A percentile compares a stretch with the other conserved stretches of the same genome.
Evolutionary conservation across 2,113 vertebrate genomes (phyloP).

Genomic region (Dissostichus mawsoni): DNA sequence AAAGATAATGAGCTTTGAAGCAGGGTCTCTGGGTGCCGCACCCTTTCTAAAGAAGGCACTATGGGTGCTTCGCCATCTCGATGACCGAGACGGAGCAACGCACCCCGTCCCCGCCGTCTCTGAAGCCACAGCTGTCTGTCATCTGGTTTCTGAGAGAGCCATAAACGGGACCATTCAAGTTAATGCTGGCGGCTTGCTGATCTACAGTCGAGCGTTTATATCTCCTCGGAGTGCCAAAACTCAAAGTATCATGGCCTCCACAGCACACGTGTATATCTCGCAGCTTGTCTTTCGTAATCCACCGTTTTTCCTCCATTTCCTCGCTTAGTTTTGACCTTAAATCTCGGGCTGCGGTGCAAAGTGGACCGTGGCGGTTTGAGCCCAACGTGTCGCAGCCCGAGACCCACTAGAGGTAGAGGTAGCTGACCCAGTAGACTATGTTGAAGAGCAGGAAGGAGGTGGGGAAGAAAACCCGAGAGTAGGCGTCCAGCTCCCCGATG

Average conservation of each 20-base stretch:
- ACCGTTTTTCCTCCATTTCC: constrained; percentile 26
- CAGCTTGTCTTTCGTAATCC: constrained; percentile 16
- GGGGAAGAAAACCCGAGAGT: constrained; percentile 96
- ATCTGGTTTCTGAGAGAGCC: constrained; percentile 55
- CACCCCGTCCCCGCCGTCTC: constrained; percentile 49
- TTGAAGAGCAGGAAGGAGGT: constrained; percentile 98
- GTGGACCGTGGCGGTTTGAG: constrained; percentile 14
- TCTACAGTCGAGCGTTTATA: constrained; percentile 29
- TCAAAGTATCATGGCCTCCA: constrained; percentile 23
- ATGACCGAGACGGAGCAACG: constrained; percentile 47
- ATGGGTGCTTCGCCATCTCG: constrained; percentile 79
- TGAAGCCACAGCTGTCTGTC: constrained; percentile 51
- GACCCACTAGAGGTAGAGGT: constrained; percentile 93
- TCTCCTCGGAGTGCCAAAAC: constrained; percentile 17
- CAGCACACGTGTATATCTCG: background rate
- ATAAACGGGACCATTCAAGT: constrained; percentile 5
- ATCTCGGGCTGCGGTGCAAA: constrained; percentile 28
- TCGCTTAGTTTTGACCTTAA: constrained; percentile 32
- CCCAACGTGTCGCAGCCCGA: constrained; percentile 1
- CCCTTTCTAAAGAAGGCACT: constrained; percentile 87
- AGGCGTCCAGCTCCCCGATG: constrained; percentile 93
- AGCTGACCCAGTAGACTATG: constrained; percentile 98
- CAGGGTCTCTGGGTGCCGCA: constrained; percentile 59
- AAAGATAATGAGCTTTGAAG: constrained; percentile 41
- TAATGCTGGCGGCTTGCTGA: constrained; percentile 27